Evolutionary conservation across 1,140 invertebrate species (phyloP).

Genomic region (Neodiprion pinetum): DNA sequence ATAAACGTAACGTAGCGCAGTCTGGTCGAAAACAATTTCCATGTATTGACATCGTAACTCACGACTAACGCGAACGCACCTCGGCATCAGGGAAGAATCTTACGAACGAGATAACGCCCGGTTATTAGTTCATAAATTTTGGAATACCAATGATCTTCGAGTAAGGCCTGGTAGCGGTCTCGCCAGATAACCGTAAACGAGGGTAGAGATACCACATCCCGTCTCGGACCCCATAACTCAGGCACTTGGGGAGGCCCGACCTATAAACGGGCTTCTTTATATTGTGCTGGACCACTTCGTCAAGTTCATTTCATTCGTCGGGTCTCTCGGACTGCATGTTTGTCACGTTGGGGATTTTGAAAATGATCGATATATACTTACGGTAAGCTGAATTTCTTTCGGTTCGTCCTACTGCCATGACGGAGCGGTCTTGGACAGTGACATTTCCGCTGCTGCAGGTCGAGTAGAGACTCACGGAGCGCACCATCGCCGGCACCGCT

Average conservation of each 20-base stretch:
- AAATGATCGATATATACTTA: slow-evolving; percentile 42
- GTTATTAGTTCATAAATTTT: slow-evolving; percentile 10
- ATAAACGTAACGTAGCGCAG: too few relatives aligned
- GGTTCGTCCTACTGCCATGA: slow-evolving; percentile 53
- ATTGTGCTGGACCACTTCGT: too few relatives aligned
- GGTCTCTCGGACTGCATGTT: too few relatives aligned
- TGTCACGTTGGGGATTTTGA: too few relatives aligned
- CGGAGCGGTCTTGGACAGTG: slow-evolving; percentile 57
- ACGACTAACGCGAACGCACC: neutral
- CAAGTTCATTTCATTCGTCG: too few relatives aligned
- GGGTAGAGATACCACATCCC: neutral
- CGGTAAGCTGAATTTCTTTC: slow-evolving; percentile 57
- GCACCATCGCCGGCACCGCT: slow-evolving; percentile 73
- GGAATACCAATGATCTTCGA: neutral
- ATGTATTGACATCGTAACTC: neutral
- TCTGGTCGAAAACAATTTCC: neutral
- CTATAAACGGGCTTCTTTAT: too few relatives aligned
- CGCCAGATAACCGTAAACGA: neutral
- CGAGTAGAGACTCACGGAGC: slow-evolving; percentile 72
- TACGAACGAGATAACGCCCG: neutral
- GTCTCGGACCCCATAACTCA: neutral
- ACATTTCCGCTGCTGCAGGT: slow-evolving; percentile 65
- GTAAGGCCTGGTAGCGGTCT: neutral
- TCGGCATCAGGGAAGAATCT: neutral
- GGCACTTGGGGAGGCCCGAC: too few relatives aligned